These are phyloP conservation scores for Trilocha varians DNA, from an alignment of 2,888 invertebrate species.

Conservation along the genomic window DNA sequence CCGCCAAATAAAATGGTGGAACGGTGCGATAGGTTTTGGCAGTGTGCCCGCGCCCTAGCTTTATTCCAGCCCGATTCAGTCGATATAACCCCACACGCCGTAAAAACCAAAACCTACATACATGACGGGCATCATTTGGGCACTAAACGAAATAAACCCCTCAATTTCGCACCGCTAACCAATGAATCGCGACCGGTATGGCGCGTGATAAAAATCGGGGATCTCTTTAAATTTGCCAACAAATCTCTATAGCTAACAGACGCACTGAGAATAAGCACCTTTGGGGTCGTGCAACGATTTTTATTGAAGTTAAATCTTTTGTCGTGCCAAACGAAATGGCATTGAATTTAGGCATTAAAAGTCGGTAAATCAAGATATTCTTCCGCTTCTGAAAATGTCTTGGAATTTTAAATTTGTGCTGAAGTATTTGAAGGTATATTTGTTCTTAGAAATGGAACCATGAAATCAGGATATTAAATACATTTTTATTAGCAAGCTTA, in stretches of 20 bases:
- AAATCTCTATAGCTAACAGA: conserved; percentile 2
- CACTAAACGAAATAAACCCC: conserved; percentile 3
- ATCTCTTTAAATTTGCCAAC: not conserved
- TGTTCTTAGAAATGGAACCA: too few species aligned
- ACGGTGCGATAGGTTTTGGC: conserved; percentile 46
- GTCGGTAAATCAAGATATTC: not conserved
- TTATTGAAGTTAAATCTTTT: conserved; percentile 4
- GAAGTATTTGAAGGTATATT: not conserved
- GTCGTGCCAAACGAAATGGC: conserved; percentile 2
- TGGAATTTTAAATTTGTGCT: not conserved
- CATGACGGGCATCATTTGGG: conserved; percentile 25
- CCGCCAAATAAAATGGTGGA: conserved; percentile 42
- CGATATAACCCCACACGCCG: conserved; percentile 23
- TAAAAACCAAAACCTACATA: conserved; percentile 31
- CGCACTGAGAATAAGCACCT: conserved; percentile 4
- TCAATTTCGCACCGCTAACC: not conserved
- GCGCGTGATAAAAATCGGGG: not conserved
- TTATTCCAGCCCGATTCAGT: conserved; percentile 9
- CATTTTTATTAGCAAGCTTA: too few species aligned
- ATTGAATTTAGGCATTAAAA: not conserved
- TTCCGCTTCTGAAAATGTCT: not conserved
- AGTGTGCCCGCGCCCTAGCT: conserved; percentile 29
- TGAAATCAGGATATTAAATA: too few species aligned
- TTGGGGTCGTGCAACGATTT: conserved; percentile 1
- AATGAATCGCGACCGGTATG: not conserved